phyloP scores from a whole-genome alignment of 2,113 vertebrate species.

The Himantopus leucocephalus region DNA sequence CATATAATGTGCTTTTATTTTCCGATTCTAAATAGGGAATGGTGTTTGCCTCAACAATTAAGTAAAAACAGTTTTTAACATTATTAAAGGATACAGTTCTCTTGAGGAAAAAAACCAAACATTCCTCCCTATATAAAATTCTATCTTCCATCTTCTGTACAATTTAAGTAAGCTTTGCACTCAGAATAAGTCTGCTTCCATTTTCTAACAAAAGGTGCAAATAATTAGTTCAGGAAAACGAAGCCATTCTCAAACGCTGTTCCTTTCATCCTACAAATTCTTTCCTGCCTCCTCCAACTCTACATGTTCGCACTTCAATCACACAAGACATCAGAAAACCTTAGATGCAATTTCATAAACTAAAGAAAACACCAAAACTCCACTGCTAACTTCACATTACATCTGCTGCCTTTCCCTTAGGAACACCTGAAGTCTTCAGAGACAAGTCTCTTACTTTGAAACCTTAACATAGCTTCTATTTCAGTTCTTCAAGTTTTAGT shows the following conservation, averaged over 20 bases:
- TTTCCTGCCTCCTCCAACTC: background rate
- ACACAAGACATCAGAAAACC: background rate
- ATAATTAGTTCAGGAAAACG: background rate
- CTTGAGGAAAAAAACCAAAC: no score
- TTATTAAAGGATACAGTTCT: background rate
- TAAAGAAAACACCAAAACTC: background rate
- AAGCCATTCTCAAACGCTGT: background rate
- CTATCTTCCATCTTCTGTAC: background rate
- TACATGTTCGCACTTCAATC: background rate
- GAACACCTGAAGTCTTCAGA: background rate
- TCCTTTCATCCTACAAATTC: conserved; percentile 47
- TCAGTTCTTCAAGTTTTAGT: background rate
- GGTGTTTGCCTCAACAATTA: background rate
- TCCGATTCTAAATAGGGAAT: background rate
- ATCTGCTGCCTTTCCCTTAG: background rate
- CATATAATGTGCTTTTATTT: background rate
- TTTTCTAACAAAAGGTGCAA: background rate
- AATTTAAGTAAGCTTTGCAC: background rate
- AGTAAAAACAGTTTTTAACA: background rate
- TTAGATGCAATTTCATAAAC: background rate
- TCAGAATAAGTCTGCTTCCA: background rate
- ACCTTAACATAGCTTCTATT: background rate
- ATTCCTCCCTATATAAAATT: background rate
- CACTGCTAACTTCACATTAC: background rate
- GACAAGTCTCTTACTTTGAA: background rate